Evolutionary conservation across 2,888 invertebrate species (phyloP), one percentile per base, ranked within the genome.

Genomic region (Eupithecia subumbrata): DNA sequence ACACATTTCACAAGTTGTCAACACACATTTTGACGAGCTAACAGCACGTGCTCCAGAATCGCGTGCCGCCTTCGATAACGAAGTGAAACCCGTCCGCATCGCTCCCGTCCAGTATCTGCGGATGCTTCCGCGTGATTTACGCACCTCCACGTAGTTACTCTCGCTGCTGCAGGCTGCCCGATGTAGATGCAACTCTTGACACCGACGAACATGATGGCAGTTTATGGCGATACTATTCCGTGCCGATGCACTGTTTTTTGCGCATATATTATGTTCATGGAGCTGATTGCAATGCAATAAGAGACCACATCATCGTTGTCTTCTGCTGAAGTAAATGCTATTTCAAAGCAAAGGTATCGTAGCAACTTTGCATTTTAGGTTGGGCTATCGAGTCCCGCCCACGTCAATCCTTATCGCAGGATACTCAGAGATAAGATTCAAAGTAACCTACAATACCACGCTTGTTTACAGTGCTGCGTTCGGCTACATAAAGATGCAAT

Each of bases 11-110:
- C 74, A 72, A 75, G 76, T 75, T 74, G 73, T 76, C 76, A 80
- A 76, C 76, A 30, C 76, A 30, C 48, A 77, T 77, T 71, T 71
- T 43, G 67, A 69, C 70, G 69, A 80, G 43, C 77, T 72, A 78
- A 72, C 76, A 73, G 77, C 82, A 83, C 82, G 79, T 81, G 80
- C 48, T 78, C 76, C 78, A 76, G 76, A 76, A 81, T 88, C 84
- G 88, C 89, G 89, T 89, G 89, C 82, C 73, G 83, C 83, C 79
- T 84, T 81, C 79, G 76, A 80, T 83, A 84, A 83, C 83, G 80
- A 82, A 87, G 88, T 88, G 85, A 89, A 87, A 89, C 84, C 75
- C 80, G 79, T 82, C 79, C 79, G 83, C 85, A 84, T 85, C 80
- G 82, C 82, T 84, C 83, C 85, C 83, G 86, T 84, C 86, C 34